Evolutionary conservation across 2,113 vertebrate species (phyloP).

Genomic region (Clarias macrocephalus): DNA sequence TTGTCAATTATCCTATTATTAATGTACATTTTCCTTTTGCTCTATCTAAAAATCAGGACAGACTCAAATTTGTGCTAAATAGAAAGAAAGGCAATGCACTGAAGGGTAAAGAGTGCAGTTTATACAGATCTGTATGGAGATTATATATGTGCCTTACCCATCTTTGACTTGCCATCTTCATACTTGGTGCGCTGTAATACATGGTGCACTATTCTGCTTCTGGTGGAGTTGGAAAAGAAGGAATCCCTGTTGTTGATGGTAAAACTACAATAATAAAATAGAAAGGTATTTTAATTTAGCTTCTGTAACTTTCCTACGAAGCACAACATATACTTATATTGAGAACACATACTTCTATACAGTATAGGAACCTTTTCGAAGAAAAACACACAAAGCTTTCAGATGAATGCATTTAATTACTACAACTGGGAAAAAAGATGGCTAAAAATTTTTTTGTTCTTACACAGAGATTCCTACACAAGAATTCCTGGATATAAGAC

Average conservation of each 20-base stretch:
- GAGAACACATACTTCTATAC: not conserved
- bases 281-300: not conserved
- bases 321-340: not conserved
- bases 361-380: not conserved
- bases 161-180: conserved; percentile 96
- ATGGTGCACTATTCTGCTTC: conserved; percentile 96
- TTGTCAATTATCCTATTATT: not conserved
- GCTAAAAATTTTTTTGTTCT: too few species aligned
- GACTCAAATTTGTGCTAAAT: not conserved
- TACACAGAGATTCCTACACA: not conserved
- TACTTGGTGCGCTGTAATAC: conserved; percentile 96
- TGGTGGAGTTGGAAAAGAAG: conserved; percentile 97
- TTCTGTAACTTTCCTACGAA: too few species aligned
- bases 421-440: not conserved
- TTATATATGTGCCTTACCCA: conserved; percentile 78
- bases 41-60: not conserved
- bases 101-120: conserved; percentile 6
- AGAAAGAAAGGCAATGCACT: not conserved
- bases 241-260: conserved; percentile 95
- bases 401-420: not conserved
- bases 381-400: not conserved
- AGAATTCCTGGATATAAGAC: not conserved
- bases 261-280: conserved; percentile 74
- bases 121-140: not conserved
- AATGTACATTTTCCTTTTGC: not conserved